phyloP scores from a whole-genome alignment of 2,888 invertebrate genomes.

The Emmelina monodactyla region DNA sequence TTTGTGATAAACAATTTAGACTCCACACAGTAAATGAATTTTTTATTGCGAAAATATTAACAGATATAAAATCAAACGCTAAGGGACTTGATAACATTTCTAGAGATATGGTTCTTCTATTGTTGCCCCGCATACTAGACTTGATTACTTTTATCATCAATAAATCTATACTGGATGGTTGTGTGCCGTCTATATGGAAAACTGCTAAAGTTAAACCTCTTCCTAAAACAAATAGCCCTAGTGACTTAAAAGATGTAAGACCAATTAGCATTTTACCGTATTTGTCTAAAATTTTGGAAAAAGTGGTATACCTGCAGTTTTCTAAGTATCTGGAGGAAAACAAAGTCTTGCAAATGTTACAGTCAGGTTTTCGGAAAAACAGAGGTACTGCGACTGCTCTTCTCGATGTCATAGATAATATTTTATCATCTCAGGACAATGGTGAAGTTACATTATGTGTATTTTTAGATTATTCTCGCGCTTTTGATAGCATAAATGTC shows the following conservation, averaged over 20 bases:
- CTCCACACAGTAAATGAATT: no score
- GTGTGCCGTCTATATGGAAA: constrained; percentile 7
- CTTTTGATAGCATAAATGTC: constrained; percentile 14
- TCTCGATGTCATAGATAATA: constrained; percentile 3
- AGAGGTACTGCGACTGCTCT: constrained; percentile 4
- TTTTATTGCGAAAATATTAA: constrained; percentile 1
- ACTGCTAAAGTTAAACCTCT: constrained; percentile 6
- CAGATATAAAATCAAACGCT: constrained; percentile 9
- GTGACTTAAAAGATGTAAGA: constrained; percentile 3
- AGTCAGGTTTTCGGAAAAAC: constrained; percentile 7
- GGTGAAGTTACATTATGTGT: constrained; percentile 4
- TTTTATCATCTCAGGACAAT: neutral
- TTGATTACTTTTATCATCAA: constrained; percentile 5
- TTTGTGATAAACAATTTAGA: no score
- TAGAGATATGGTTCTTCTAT: constrained; percentile 6
- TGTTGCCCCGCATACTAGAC: neutral
- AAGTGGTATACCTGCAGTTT: constrained; percentile 5
- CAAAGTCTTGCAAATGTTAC: constrained; percentile 4
- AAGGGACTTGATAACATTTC: constrained; percentile 9
- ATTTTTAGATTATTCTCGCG: constrained; percentile 10
- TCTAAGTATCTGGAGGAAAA: constrained; percentile 4
- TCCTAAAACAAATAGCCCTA: constrained; percentile 5
- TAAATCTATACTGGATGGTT: constrained; percentile 2
- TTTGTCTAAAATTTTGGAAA: constrained; percentile 10
- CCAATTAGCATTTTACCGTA: constrained; percentile 10